These are phyloP conservation scores for Phyto melanocephala DNA, from an alignment of 2,888 invertebrate genomes.

Conservation along the genomic window DNA sequence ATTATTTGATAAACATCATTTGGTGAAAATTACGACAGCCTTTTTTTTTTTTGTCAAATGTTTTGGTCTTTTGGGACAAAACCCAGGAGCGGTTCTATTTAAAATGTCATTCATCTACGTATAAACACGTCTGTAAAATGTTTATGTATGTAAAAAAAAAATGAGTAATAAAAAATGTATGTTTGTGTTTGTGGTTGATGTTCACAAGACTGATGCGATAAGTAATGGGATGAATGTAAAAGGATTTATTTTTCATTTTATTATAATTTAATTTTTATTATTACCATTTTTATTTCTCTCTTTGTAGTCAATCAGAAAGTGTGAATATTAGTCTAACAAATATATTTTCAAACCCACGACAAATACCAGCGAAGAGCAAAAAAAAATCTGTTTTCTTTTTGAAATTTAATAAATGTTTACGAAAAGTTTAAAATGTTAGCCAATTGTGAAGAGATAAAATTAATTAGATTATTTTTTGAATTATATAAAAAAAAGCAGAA, in stretches of 20 bases:
- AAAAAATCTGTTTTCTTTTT: neutral
- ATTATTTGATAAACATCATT: conserved; percentile 77
- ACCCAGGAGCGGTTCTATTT: neutral
- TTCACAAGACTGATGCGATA: neutral
- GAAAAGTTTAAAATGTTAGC: neutral
- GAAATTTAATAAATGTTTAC: neutral
- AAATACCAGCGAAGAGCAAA: neutral
- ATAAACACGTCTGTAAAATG: conserved; percentile 58
- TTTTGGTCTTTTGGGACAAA: conserved; percentile 29
- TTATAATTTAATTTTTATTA: conserved; percentile 27
- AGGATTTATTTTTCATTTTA: conserved; percentile 27
- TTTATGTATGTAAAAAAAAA: neutral
- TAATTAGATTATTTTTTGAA: neutral
- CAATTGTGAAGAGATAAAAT: neutral
- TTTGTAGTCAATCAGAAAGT: conserved; percentile 1
- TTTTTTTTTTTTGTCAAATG: conserved; percentile 35
- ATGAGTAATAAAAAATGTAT: neutral
- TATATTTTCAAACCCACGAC: neutral
- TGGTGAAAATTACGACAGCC: conserved; percentile 72
- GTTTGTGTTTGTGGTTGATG: neutral
- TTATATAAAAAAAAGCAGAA: neutral
- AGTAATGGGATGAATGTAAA: conserved; percentile 14
- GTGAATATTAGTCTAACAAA: conserved; percentile 5
- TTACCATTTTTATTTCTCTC: neutral
- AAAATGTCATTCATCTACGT: conserved; percentile 39